These are phyloP conservation scores for Calameuta filiformis DNA, from an alignment of 2,888 invertebrate genomes.

Conservation along the genomic window DNA sequence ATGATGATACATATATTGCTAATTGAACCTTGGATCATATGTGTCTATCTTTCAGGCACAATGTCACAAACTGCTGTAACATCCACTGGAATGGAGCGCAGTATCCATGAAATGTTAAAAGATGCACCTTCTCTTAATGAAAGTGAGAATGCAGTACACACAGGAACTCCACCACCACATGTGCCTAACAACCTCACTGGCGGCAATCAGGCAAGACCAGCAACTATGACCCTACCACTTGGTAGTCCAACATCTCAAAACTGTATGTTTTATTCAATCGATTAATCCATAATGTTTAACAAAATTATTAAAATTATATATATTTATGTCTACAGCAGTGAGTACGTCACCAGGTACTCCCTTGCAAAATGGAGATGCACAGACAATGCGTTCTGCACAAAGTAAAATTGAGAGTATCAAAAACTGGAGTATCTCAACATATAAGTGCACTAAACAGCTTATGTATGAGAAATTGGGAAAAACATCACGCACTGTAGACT, in stretches of 20 bases:
- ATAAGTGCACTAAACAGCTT: slow-evolving; percentile 97
- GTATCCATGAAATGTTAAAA: slow-evolving; percentile 88
- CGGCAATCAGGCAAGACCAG: slow-evolving; percentile 71
- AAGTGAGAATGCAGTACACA: slow-evolving; percentile 79
- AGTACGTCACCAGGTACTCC: slow-evolving; percentile 69
- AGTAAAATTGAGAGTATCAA: slow-evolving; percentile 92
- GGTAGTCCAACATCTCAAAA: slow-evolving; percentile 72
- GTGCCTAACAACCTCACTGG: slow-evolving; percentile 51
- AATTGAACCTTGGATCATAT: neutral
- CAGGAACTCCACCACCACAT: slow-evolving; percentile 75
- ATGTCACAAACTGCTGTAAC: slow-evolving; percentile 22
- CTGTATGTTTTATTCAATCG: slow-evolving; percentile 33
- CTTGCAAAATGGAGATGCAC: slow-evolving; percentile 74
- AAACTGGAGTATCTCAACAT: slow-evolving; percentile 98
- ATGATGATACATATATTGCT: neutral
- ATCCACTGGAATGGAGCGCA: slow-evolving; percentile 69
- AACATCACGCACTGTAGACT: slow-evolving; percentile 88
- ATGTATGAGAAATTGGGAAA: slow-evolving; percentile 97
- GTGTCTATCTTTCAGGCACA: neutral
- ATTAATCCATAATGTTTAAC: neutral
- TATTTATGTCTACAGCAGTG: slow-evolving; percentile 20
- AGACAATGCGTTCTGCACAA: slow-evolving; percentile 75
- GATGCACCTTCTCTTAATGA: slow-evolving; percentile 84
- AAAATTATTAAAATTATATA: neutral
- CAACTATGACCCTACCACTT: slow-evolving; percentile 77